Evolutionary conservation across 2,797 vertebrate species (phyloP), one percentile per base, ranked within the genome.

Genomic region (Microctenopoma steveboyesi): DNA sequence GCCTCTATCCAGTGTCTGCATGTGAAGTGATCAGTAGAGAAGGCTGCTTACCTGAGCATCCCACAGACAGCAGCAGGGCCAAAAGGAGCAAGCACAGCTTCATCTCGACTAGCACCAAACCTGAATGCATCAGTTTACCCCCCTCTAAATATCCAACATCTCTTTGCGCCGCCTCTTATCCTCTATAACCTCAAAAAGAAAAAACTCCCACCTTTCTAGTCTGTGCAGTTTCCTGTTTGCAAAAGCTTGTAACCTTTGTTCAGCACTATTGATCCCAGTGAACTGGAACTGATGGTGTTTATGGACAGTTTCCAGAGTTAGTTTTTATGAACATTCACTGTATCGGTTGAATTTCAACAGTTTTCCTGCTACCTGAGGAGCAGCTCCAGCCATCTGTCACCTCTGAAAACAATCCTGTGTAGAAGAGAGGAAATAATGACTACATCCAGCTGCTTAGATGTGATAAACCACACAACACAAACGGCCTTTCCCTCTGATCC

Each of bases 11-110:
- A 35, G 33, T 35, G 4, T 33, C 18, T 7, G 4, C 2, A 11
- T 3, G 5, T 5, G 25, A 33, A 40, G 22, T 0, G 5, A 65
- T 39, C 4, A 0, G 33, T 5, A 1, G 5, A 27, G 35, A 46
- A 28, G 55, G 7, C 0, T 6, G 72, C 90, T 89, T 57, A 93
- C 92, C 88, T 64, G 66, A 85, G 64, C 85, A 85, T 69, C 78
- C 72, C 61, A 90, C 72, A 47, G 46, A 30, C 55, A 85, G 89
- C 78, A 92, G 84, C 57, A 92, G 54, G 43, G 69, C 68, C 16
- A 81, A 18, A 16, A 91, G 43, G 4, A 86, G 13, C 46, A 84
- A 25, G 4, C 16, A 42, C 0, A 6, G 37, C 77, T 72, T 92
- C 92, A 92, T 93, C 37, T 79, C 35, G 39, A 53, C 18, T 0